phyloP scores from a whole-genome alignment of 2,888 invertebrate genomes.

The Acanthosepion lycidas region DNA sequence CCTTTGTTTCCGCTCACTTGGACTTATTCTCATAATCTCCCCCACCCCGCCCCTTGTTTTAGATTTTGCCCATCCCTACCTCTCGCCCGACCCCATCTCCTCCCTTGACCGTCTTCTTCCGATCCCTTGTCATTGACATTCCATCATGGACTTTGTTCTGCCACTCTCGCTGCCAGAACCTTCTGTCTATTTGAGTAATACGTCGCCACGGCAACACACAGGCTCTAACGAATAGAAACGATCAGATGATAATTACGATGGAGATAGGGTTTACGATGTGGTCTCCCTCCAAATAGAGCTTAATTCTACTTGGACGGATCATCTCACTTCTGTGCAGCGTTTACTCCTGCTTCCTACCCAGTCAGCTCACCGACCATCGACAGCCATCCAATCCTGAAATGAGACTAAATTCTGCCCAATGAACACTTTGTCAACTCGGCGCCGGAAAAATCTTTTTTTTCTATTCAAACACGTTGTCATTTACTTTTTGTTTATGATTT shows the following conservation, averaged over 20 bases:
- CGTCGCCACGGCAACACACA: background rate
- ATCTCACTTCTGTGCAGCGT: background rate
- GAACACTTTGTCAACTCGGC: background rate
- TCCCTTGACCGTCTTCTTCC: too few species aligned
- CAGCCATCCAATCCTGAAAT: conserved; percentile 21
- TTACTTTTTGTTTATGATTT: background rate
- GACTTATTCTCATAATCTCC: too few species aligned
- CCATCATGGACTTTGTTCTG: background rate
- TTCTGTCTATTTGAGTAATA: background rate
- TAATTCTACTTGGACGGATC: conserved; percentile 15
- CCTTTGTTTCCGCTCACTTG: too few species aligned
- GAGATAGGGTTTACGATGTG: background rate
- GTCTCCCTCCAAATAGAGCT: conserved; percentile 33
- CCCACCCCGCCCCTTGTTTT: too few species aligned
- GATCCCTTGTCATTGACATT: background rate
- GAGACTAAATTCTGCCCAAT: background rate
- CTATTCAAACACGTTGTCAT: background rate
- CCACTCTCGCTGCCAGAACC: background rate
- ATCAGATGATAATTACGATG: background rate
- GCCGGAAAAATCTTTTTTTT: background rate
- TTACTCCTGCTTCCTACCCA: background rate
- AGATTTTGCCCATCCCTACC: too few species aligned
- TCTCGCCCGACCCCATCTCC: too few species aligned
- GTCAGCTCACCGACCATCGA: background rate
- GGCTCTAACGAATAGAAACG: background rate